Conservation (phyloP, 2,888 invertebrate species). For the Exocentrus adspersus region DNA sequence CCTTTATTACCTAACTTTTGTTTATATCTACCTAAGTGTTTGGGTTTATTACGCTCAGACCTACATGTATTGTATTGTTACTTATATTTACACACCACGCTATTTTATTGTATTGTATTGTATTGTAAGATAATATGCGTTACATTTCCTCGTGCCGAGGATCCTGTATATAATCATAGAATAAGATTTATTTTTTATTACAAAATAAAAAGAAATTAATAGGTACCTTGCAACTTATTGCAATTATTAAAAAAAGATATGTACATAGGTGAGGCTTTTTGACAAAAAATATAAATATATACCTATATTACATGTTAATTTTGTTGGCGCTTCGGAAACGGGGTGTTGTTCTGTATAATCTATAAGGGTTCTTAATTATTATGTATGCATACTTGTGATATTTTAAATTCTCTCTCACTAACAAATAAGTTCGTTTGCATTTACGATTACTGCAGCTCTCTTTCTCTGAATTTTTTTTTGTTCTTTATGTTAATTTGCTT, state of each 20-base stretch:
- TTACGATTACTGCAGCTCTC: constrained; percentile 16
- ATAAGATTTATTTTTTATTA: constrained; percentile 42
- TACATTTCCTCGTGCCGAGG: constrained; percentile 3
- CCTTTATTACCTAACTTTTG: background rate
- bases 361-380: constrained; percentile 16
- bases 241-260: no score
- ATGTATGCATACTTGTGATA: constrained; percentile 31
- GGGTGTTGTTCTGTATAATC: background rate
- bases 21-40: background rate
- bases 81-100: constrained; percentile 1
- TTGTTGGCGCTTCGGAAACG: constrained; percentile 21
- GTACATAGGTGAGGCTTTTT: no score
- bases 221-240: constrained; percentile 25
- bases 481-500: constrained; percentile 21
- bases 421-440: constrained; percentile 3
- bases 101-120: constrained; percentile 13
- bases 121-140: constrained; percentile 16
- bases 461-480: constrained; percentile 7
- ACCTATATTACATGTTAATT: constrained; percentile 17
- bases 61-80: constrained; percentile 19
- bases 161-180: constrained; percentile 47
- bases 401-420: constrained; percentile 25
- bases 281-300: no score
- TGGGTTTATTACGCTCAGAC: constrained; percentile 20
- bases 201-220: constrained; percentile 15